phyloP scores from a whole-genome alignment of 2,888 invertebrate species.

The Antitype chi region DNA sequence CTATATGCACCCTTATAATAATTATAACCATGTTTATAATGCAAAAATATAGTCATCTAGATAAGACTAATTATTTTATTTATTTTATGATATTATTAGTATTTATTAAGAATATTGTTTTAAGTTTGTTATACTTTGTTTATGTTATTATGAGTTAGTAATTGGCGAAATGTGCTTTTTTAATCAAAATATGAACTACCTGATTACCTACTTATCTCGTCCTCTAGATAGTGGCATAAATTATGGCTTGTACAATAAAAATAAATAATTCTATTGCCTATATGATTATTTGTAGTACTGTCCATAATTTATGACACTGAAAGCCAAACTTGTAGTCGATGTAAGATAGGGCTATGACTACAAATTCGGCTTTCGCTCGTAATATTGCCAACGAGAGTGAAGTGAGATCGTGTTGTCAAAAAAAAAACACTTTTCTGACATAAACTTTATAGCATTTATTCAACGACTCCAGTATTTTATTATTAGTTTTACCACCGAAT shows the following conservation, averaged over 20 bases:
- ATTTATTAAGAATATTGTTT: constrained; percentile 54
- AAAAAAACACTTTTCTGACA: not conserved
- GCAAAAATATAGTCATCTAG: constrained; percentile 62
- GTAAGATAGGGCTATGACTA: not conserved
- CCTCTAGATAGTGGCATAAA: constrained; percentile 24
- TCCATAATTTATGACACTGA: no score
- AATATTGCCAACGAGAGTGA: not conserved
- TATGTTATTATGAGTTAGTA: constrained; percentile 47
- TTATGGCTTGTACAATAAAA: not conserved
- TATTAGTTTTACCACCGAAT: constrained; percentile 57
- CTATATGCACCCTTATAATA: constrained; percentile 54
- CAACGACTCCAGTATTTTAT: constrained; percentile 60
- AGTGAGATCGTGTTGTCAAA: not conserved
- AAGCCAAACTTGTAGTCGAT: no score
- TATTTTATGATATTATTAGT: constrained; percentile 60
- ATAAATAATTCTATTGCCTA: not conserved
- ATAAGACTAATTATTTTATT: constrained; percentile 66
- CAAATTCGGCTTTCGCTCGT: no score
- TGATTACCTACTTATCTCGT: constrained; percentile 26
- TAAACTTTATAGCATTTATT: constrained; percentile 34
- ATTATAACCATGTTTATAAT: constrained; percentile 45
- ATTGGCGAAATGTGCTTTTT: constrained; percentile 30
- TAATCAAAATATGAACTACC: constrained; percentile 9
- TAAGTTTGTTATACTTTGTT: constrained; percentile 57
- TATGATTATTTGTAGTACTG: no score